Conservation (phyloP, 2,888 invertebrate genomes). For the Himalopsyche tibetana region DNA sequence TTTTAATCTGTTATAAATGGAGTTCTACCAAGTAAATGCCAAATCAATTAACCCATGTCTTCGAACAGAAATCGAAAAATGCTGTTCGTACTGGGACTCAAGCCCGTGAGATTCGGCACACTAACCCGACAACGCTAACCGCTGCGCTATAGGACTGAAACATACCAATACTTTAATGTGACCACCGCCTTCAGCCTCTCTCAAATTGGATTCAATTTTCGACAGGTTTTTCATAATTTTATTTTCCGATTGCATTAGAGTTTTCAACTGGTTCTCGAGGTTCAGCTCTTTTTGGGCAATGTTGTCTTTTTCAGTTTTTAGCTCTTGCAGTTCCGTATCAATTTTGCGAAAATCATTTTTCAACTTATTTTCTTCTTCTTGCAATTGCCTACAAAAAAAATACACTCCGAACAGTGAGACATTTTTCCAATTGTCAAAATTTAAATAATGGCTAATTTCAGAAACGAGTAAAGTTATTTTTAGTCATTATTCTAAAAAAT, state of each 20-base stretch:
- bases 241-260: constrained; percentile 60
- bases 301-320: constrained; percentile 67
- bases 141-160: neutral
- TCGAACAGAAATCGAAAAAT: too few species aligned
- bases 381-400: constrained; percentile 67
- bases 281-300: constrained; percentile 57
- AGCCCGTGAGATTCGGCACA: too few species aligned
- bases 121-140: too few species aligned
- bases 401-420: too few species aligned
- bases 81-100: too few species aligned
- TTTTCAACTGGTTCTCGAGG: constrained; percentile 58
- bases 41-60: too few species aligned
- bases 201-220: constrained; percentile 55
- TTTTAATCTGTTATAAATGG: too few species aligned
- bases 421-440: too few species aligned
- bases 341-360: constrained; percentile 69
- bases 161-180: constrained; percentile 64
- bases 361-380: constrained; percentile 71
- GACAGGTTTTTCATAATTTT: constrained; percentile 56
- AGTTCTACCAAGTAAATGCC: too few species aligned
- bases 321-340: constrained; percentile 70
- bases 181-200: constrained; percentile 62
- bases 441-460: too few species aligned
- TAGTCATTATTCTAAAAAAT: neutral
- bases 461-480: neutral